Percentiles rank a stretch among this genome's conserved stretches.
Evolutionary conservation across 2,888 invertebrate genomes (phyloP).

Genomic region (Zhuqinia jingwanae): DNA sequence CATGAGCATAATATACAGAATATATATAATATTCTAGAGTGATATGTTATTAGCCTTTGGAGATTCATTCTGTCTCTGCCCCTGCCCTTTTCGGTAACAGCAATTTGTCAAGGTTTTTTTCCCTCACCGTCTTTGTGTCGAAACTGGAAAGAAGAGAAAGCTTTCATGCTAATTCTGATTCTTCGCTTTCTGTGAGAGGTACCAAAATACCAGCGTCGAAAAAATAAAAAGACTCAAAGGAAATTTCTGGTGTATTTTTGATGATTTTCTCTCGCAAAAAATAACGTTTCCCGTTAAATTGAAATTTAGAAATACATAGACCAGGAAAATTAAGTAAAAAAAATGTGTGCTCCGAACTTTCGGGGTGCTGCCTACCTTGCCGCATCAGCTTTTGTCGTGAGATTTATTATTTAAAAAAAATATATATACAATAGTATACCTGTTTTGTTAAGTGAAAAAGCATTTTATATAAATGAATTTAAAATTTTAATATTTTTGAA

Average conservation of each 20-base stretch:
- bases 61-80: slow-evolving; percentile 1
- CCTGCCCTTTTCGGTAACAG: slow-evolving; percentile 37
- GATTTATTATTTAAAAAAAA: too few species aligned
- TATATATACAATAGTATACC: too few species aligned
- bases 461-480: too few species aligned
- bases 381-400: slow-evolving; percentile 69
- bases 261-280: background rate
- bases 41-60: slow-evolving; percentile 42
- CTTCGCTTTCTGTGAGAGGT: too few species aligned
- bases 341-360: slow-evolving; percentile 65
- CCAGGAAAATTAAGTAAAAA: too few species aligned
- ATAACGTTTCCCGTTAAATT: background rate
- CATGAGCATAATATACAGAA: too few species aligned
- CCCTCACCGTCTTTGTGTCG: background rate
- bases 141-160: background rate
- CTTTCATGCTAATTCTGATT: too few species aligned
- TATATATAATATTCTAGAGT: too few species aligned
- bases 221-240: background rate
- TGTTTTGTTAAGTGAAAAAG: too few species aligned
- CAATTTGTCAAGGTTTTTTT: background rate
- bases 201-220: too few species aligned
- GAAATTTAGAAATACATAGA: too few species aligned
- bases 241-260: background rate
- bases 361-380: slow-evolving; percentile 66
- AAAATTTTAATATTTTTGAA: too few species aligned